A percentile compares a stretch with the other conserved stretches of the same genome.
Conservation (phyloP, 2,113 vertebrate species). For the Lota lota region DNA sequence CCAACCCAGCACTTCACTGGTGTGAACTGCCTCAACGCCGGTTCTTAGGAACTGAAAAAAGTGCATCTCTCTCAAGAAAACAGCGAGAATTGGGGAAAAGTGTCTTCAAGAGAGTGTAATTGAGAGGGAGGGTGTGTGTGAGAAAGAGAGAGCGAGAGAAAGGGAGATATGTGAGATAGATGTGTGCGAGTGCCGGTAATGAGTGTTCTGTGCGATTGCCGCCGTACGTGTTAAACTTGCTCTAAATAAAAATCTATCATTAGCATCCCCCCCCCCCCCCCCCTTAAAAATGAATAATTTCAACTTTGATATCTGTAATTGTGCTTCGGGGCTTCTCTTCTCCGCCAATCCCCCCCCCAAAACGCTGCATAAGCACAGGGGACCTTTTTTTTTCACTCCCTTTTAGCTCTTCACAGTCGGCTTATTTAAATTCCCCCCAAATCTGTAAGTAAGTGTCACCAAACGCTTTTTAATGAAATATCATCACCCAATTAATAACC, state of each 20-base stretch:
- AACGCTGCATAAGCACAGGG: constrained; percentile 14
- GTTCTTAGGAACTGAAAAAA: too few relatives aligned
- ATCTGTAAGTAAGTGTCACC: constrained; percentile 14
- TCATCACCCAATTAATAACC: constrained; percentile 4
- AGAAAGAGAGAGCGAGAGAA: constrained; percentile 57
- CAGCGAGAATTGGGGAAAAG: constrained; percentile 26
- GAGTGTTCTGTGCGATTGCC: constrained; percentile 34
- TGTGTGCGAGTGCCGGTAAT: constrained; percentile 42
- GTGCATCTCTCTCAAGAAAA: too few relatives aligned
- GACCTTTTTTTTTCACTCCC: too few relatives aligned
- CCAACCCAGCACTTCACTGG: too few relatives aligned
- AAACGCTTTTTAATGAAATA: constrained; percentile 18
- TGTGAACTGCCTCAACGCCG: too few relatives aligned
- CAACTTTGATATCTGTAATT: constrained; percentile 67
- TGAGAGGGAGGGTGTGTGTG: constrained; percentile 11
- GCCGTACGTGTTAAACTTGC: constrained; percentile 39
- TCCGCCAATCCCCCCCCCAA: constrained; percentile 21
- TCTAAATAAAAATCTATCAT: constrained; percentile 60
- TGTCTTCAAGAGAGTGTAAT: constrained; percentile 35
- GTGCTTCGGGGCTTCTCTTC: constrained; percentile 55
- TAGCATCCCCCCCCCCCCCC: constrained; percentile 46
- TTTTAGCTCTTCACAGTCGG: constrained; percentile 34
- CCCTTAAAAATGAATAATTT: constrained; percentile 65
- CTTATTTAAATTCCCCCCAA: constrained; percentile 8
- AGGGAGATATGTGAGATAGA: constrained; percentile 30